Evolutionary conservation across 2,888 invertebrate species (phyloP).

Genomic region (Pristionchus mayeri): DNA sequence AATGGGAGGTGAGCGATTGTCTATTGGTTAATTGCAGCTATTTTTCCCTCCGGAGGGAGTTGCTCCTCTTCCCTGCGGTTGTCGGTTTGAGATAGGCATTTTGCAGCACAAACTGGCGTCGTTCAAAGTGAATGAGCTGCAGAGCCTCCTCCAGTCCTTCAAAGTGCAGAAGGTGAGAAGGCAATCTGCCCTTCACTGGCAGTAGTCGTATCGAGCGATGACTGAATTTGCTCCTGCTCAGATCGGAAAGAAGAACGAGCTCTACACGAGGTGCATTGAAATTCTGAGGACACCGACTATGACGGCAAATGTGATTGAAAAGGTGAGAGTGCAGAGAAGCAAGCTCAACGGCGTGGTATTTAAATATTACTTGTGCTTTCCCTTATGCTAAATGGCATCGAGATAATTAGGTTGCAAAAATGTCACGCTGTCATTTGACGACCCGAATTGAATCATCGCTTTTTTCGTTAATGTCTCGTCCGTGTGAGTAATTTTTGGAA

Average conservation of each 20-base stretch:
- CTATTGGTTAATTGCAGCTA: neutral
- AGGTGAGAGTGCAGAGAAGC: too few relatives aligned
- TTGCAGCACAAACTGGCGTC: neutral
- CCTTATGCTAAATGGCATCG: too few relatives aligned
- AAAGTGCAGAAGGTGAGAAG: constrained; percentile 44
- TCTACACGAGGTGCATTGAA: constrained; percentile 56
- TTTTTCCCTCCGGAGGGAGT: neutral
- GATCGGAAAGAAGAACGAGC: constrained; percentile 65
- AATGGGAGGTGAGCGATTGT: neutral
- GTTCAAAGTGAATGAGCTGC: constrained; percentile 50
- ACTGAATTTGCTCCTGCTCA: neutral
- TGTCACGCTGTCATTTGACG: too few relatives aligned
- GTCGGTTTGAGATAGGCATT: too few relatives aligned
- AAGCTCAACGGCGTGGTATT: too few relatives aligned
- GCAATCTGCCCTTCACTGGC: neutral
- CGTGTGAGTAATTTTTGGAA: too few relatives aligned
- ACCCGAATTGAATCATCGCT: too few relatives aligned
- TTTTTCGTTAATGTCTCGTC: too few relatives aligned
- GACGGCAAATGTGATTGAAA: constrained; percentile 52
- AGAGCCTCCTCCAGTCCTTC: constrained; percentile 42
- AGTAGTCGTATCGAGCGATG: neutral
- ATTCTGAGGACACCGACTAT: constrained; percentile 53
- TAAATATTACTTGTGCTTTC: too few relatives aligned
- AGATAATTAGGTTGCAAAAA: too few relatives aligned
- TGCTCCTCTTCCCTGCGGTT: too few relatives aligned